Conservation (phyloP, 1,140 invertebrate genomes). For the Lepidurus packardi region DNA sequence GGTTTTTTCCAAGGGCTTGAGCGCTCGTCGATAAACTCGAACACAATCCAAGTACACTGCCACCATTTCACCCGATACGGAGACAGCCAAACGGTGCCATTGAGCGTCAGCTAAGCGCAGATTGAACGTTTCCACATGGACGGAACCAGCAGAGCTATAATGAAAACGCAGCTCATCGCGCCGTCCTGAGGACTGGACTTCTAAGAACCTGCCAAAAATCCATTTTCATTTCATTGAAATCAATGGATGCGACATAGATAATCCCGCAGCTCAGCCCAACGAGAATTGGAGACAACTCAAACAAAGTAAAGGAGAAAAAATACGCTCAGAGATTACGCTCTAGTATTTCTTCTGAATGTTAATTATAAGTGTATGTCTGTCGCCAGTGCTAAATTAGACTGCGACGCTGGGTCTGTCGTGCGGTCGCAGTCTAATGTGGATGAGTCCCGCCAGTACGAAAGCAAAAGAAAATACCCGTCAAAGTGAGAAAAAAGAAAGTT, state of each 20-base stretch:
- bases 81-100: conserved; percentile 79
- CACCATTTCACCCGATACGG: conserved; percentile 71
- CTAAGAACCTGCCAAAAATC: conserved; percentile 63
- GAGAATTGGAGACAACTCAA: too few species aligned
- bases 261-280: too few species aligned
- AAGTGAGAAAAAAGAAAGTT: too few species aligned
- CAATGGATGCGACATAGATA: too few species aligned
- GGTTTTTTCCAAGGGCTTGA: conserved; percentile 62
- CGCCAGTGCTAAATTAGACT: not conserved
- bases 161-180: conserved; percentile 64
- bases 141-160: conserved; percentile 54
- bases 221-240: too few species aligned
- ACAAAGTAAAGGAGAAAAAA: too few species aligned
- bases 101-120: conserved; percentile 73
- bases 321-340: too few species aligned
- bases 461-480: too few species aligned
- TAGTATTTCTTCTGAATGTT: not conserved
- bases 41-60: conserved; percentile 80
- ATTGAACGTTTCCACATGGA: conserved; percentile 77
- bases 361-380: not conserved
- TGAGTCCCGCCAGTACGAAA: not conserved
- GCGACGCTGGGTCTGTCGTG: not conserved
- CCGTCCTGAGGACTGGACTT: conserved; percentile 81
- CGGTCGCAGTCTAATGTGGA: not conserved
- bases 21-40: conserved; percentile 67